Evolutionary conservation across 2,888 invertebrate genomes (phyloP).

Genomic region (Prenolepis imparis): DNA sequence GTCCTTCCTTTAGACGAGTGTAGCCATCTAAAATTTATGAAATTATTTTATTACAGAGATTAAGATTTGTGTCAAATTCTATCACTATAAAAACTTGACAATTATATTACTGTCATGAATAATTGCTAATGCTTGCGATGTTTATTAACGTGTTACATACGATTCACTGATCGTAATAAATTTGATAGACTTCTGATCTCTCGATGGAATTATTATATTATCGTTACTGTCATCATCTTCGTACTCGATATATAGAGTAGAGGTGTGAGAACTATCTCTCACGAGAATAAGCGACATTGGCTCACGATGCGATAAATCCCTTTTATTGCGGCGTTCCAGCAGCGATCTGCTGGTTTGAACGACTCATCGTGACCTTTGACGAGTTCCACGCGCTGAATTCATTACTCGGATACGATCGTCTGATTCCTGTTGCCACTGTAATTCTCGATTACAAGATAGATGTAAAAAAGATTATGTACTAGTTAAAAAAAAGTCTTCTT

Average conservation of each 20-base stretch:
- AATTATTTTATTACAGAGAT: slow-evolving; percentile 19
- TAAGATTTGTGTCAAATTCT: neutral
- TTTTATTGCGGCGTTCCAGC: slow-evolving; percentile 60
- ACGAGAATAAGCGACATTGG: slow-evolving; percentile 44
- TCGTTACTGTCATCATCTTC: neutral
- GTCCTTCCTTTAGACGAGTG: neutral
- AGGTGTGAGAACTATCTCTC: slow-evolving; percentile 20
- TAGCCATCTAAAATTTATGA: slow-evolving; percentile 1
- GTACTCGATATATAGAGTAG: neutral
- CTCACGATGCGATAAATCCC: slow-evolving; percentile 57
- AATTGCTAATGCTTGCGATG: neutral
- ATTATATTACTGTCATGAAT: neutral
- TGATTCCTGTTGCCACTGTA: slow-evolving; percentile 9
- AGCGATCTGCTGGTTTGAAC: slow-evolving; percentile 52
- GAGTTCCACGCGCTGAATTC: slow-evolving; percentile 53
- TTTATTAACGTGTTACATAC: neutral
- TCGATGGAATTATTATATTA: neutral
- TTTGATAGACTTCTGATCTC: neutral
- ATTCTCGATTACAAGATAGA: neutral
- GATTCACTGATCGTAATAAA: neutral
- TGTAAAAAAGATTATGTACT: neutral
- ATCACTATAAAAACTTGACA: neutral
- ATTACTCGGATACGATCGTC: slow-evolving; percentile 45
- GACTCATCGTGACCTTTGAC: slow-evolving; percentile 56
- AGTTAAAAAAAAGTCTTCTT: neutral